These are phyloP conservation scores for Todiramphus chloris DNA, from an alignment of 2,113 vertebrate species.

Conservation along the genomic window DNA sequence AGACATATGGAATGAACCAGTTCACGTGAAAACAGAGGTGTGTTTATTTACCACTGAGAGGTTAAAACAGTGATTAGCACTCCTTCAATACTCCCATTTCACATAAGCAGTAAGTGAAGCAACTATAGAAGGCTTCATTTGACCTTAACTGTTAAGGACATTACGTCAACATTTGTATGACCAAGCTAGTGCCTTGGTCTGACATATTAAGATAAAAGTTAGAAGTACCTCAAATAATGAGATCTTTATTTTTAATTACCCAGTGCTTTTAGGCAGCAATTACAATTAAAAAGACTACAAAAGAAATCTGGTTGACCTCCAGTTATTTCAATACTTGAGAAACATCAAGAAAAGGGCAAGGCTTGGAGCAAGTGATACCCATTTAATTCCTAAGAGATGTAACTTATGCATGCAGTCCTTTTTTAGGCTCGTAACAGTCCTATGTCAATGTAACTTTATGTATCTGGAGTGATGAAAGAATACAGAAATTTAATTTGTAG, in stretches of 20 bases:
- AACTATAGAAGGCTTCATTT: not conserved
- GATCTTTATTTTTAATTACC: slow-evolving; percentile 34
- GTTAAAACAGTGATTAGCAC: not conserved
- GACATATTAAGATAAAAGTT: slow-evolving; percentile 14
- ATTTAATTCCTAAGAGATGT: not conserved
- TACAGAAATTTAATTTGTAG: not conserved
- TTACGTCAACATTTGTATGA: slow-evolving; percentile 17
- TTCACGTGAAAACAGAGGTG: not conserved
- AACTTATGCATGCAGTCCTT: not conserved
- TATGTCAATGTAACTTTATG: not conserved
- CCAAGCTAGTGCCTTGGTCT: not conserved
- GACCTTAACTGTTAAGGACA: not conserved
- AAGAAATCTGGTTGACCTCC: not conserved
- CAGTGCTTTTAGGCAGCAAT: slow-evolving; percentile 19
- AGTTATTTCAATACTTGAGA: slow-evolving; percentile 11
- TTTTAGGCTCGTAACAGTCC: not conserved
- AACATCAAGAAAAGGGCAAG: not conserved
- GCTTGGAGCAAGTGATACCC: not conserved
- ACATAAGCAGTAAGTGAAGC: not conserved
- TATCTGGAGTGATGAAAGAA: not conserved
- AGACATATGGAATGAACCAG: fast-evolving
- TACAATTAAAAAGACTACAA: not conserved
- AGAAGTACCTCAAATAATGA: slow-evolving; percentile 30
- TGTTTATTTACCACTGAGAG: not conserved
- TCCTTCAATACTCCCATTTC: not conserved